Base-by-base conservation (phyloP, 2,797 vertebrate genomes). In the Scolopax rusticola region DNA sequence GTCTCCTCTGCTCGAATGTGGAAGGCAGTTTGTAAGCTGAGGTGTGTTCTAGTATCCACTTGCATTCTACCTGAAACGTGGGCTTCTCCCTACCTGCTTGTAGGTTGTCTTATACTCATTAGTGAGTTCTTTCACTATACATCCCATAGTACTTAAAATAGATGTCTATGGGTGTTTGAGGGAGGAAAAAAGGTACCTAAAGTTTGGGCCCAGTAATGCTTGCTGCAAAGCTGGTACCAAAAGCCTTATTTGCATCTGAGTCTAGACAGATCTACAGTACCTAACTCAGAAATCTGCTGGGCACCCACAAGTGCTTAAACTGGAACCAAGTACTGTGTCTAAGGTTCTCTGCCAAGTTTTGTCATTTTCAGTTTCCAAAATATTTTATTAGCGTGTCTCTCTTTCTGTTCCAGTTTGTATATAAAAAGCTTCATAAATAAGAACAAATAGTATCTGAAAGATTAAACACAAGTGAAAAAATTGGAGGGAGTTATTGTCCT, bases 11-110 rank as follows among this genome's bases (percentile, higher is more conserved):
- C 47, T 74, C 48, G 64, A 78, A 6, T 0, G 2, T 33, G 54
- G 33, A 67, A 79, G 45, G 27, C 75, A 40, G 43, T 10, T 71
- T 47, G 7, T 32, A n/a, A 57, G 5, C 27, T 40, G 36, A 87
- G 53, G 60, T 3, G 1, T 16, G 9, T 47, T 47, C 2, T 15
- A 24, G 27, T 40, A 14, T 45, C 23, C 1, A 0, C 57, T 61
- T 36, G 23, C 3, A 3, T 50, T 77, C 9, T 27, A 27, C 40
- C 15, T 19, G n/a, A 43, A 45, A 43, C 8, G 3, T 63, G 36
- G 65, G 20, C 61, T 61, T 74, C 56, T 57, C 33, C 30, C 67
- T 21, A 24, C 9, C 24, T 73, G 19, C 4, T 28, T 63, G 51
- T 59, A 77, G n/a, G 8, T 48, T 82, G 38, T 65, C 13, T 61